Percentiles rank a stretch among this genome's conserved stretches.
Evolutionary conservation across 2,797 vertebrate species (phyloP).

Genomic region (Pipistrellus kuhlii): DNA sequence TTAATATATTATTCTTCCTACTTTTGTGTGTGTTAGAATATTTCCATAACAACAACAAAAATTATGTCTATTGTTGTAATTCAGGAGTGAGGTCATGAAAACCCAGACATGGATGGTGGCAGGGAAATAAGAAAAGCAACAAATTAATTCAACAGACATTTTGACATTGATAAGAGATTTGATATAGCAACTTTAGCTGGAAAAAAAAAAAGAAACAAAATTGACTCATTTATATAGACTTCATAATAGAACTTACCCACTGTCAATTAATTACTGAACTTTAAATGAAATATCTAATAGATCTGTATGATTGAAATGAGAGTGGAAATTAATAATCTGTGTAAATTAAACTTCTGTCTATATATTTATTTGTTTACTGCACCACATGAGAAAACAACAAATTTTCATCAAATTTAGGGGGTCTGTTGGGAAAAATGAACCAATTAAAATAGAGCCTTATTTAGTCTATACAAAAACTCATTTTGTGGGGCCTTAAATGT

Average conservation of each 20-base stretch:
- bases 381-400: not conserved
- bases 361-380: not conserved
- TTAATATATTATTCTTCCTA: not conserved
- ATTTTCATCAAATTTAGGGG: constrained; percentile 21
- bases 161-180: constrained; percentile 23
- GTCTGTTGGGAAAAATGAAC: not conserved
- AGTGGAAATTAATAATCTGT: not conserved
- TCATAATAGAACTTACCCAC: not conserved
- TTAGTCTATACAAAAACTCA: constrained; percentile 19
- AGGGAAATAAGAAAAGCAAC: not conserved
- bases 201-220: not conserved
- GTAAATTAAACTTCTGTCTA: not conserved
- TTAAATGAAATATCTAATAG: not conserved
- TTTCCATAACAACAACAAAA: not conserved
- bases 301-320: not conserved
- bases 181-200: constrained; percentile 13
- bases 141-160: constrained; percentile 35
- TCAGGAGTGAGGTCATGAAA: not conserved
- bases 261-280: constrained; percentile 15
- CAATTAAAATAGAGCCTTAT: not conserved
- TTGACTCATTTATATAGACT: not conserved
- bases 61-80: not conserved
- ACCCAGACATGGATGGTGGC: not conserved
- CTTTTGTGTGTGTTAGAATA: not conserved
- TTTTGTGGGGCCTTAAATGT: not conserved